phyloP scores from a whole-genome alignment of 2,888 invertebrate genomes.

The Dicranocentrus wangi region DNA sequence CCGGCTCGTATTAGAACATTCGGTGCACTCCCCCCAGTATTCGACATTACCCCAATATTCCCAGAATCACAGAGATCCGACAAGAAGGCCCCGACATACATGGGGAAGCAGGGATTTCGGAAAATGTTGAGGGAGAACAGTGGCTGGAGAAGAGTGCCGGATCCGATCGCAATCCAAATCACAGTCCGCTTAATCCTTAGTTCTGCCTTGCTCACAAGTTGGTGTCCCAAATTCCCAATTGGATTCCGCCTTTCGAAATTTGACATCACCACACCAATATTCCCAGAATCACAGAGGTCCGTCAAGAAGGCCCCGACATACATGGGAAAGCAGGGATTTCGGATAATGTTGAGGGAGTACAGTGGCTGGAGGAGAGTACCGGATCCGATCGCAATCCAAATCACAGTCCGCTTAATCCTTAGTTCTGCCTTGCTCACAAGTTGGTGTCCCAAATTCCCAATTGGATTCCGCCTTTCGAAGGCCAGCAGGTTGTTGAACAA shows the following conservation, averaged over 20 bases:
- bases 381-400: too few relatives aligned
- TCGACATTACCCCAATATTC: neutral
- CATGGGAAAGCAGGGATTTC: too few relatives aligned
- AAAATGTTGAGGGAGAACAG: constrained; percentile 16
- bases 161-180: neutral
- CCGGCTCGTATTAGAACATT: neutral
- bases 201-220: neutral
- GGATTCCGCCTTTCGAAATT: too few relatives aligned
- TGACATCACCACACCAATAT: too few relatives aligned
- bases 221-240: too few relatives aligned
- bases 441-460: neutral
- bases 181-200: neutral
- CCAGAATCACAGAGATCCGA: neutral
- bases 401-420: too few relatives aligned
- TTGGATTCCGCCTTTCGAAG: neutral
- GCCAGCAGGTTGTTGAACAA: constrained; percentile 9
- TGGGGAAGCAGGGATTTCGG: constrained; percentile 41
- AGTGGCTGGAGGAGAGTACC: too few relatives aligned
- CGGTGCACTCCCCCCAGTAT: neutral
- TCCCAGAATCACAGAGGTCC: too few relatives aligned
- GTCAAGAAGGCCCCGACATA: too few relatives aligned
- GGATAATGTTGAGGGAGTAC: too few relatives aligned
- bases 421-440: too few relatives aligned
- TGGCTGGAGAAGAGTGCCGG: neutral
- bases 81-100: constrained; percentile 14